phyloP scores from a whole-genome alignment of 2,113 vertebrate species.

The Telmatochromis sp. region DNA sequence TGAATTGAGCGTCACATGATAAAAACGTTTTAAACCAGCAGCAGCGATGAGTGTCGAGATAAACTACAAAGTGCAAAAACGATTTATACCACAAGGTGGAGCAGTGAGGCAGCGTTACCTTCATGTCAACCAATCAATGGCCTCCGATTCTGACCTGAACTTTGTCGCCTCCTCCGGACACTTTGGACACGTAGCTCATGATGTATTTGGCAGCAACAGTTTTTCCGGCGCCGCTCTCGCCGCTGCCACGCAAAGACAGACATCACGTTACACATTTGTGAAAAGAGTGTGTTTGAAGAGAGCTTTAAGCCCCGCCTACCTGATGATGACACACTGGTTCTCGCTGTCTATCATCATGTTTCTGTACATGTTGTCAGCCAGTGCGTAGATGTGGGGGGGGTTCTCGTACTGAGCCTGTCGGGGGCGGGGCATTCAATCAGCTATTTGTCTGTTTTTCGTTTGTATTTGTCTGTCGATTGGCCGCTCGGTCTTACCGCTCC shows the following conservation, averaged over 20 bases:
- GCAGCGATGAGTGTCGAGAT: neutral
- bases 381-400: conserved; percentile 78
- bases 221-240: conserved; percentile 80
- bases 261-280: neutral
- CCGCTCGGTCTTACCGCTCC: conserved; percentile 70
- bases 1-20: neutral
- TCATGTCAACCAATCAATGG: neutral
- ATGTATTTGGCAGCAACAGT: conserved; percentile 81
- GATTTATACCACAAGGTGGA: neutral
- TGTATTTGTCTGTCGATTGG: neutral
- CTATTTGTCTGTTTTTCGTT: neutral
- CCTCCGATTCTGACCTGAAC: conserved; percentile 67
- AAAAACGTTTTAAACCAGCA: neutral
- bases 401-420: conserved; percentile 79
- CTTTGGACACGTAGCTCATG: conserved; percentile 81
- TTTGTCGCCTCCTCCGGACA: conserved; percentile 76
- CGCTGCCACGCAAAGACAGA: conserved; percentile 37
- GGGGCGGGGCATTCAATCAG: neutral
- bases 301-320: conserved; percentile 47
- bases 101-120: neutral
- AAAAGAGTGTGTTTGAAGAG: neutral
- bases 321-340: conserved; percentile 84
- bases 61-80: neutral
- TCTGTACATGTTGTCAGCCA: conserved; percentile 79
- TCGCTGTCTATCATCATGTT: conserved; percentile 82